Base-by-base conservation (phyloP, 2,888 invertebrate species). In the Tachina lurida region DNA sequence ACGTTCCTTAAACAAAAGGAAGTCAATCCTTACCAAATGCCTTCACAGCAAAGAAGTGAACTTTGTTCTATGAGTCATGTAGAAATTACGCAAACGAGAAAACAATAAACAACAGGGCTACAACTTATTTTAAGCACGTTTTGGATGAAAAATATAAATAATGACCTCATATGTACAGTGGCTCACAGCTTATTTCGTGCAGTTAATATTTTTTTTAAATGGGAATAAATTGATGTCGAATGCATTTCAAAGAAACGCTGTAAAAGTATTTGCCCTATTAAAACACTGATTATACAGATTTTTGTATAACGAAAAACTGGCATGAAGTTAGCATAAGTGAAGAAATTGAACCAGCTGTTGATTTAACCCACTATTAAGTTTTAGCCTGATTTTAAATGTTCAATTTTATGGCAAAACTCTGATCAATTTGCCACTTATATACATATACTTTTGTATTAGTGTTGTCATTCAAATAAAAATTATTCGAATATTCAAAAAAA, bases 161-260 rank as follows among this genome's bases (percentile, higher is more conserved):
- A 60, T 83, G 83, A 83, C 83, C 77, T 83, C 83, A 83, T 83
- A 7, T 31, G 31, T 31, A 31, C 31, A 31, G 31, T 31, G 31
- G 31, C 31, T 31, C 31, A 31, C 31, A 31, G 2, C 31, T 31
- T 31, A 31, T 31, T 31, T 31, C 7, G 7, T 7, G 7, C 7
- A 31, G 31, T 31, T 31, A 7, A 31, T 31, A 7, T 31, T 31
- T 31, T 31, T 31, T 31, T 31, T 7, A 2, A 7, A 7, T 31
- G 31, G 5, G 31, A 31, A 31, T 7, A 31, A 31, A 31, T 31
- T 31, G 31, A 31, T 31, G 5, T 31, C 31, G 5, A 31, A 7
- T 31, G 31, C 5, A 31, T 31, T 31, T 31, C 31, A 31, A 31
- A 76, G 70, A 76, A 4, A 43, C 12, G 43, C 43, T 65, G 31